These are phyloP conservation scores for Labia minor DNA, from an alignment of 2,888 invertebrate species.

Conservation along the genomic window DNA sequence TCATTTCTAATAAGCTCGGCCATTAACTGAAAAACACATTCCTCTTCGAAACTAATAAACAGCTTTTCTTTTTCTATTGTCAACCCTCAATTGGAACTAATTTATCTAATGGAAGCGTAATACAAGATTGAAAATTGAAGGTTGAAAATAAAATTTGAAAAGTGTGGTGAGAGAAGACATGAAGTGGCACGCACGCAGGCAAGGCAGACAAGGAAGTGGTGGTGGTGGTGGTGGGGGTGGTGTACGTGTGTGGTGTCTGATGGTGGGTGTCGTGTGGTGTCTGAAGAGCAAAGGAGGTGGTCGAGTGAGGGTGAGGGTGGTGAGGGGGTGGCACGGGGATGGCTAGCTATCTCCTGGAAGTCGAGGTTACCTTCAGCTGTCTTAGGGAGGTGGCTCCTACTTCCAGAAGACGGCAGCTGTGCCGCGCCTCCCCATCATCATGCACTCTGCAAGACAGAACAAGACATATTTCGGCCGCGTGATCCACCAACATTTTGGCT, in stretches of 20 bases:
- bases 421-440: conserved; percentile 43
- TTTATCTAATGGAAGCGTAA: background rate
- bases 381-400: conserved; percentile 43
- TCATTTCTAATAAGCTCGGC: conserved; percentile 14
- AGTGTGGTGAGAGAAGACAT: conserved; percentile 13
- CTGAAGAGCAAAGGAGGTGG: background rate
- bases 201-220: background rate
- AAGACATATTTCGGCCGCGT: conserved; percentile 38
- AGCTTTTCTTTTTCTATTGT: background rate
- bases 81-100: background rate
- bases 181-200: conserved; percentile 15
- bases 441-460: conserved; percentile 50
- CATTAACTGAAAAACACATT: background rate
- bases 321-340: conserved; percentile 34
- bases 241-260: background rate
- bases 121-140: conserved; percentile 27
- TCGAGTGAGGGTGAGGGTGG: conserved; percentile 31
- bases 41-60: background rate
- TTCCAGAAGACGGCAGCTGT: conserved; percentile 47
- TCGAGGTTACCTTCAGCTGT: conserved; percentile 45
- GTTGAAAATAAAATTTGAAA: conserved; percentile 33
- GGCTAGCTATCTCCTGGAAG: conserved; percentile 49
- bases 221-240: background rate
- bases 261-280: background rate
- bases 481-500: conserved; percentile 14